A percentile compares a stretch with the other conserved stretches of the same genome.
phyloP scores from a whole-genome alignment of 2,797 vertebrate genomes.

The Epinephelus malabaricus region DNA sequence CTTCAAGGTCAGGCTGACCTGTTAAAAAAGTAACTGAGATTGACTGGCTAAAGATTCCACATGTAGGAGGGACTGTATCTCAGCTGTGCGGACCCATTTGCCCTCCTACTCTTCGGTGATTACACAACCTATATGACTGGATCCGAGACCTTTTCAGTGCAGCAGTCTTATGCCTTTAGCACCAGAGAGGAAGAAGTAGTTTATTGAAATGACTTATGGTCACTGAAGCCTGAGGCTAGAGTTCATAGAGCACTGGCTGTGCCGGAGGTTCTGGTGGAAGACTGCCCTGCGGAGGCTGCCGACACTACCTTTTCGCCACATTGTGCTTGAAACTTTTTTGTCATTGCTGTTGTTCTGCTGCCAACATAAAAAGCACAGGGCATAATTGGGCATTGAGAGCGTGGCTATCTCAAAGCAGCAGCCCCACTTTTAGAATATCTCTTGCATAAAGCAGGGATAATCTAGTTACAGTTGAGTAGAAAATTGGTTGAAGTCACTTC shows the following conservation, averaged over 20 bases:
- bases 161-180: slow-evolving; percentile 50
- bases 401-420: slow-evolving; percentile 42
- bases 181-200: slow-evolving; percentile 29
- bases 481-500: slow-evolving; percentile 4
- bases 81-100: slow-evolving; percentile 13
- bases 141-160: slow-evolving; percentile 49
- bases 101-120: slow-evolving; percentile 29
- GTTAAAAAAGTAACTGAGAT: slow-evolving; percentile 2
- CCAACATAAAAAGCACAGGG: slow-evolving; percentile 17
- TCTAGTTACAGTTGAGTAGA: slow-evolving; percentile 19
- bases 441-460: slow-evolving; percentile 19
- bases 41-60: slow-evolving; percentile 26
- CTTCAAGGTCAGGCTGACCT: neutral
- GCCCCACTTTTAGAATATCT: slow-evolving; percentile 17
- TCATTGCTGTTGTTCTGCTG: slow-evolving; percentile 26
- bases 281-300: slow-evolving; percentile 36
- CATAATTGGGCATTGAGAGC: slow-evolving; percentile 28
- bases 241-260: slow-evolving; percentile 36
- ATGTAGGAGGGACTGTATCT: slow-evolving; percentile 10
- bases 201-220: slow-evolving; percentile 66
- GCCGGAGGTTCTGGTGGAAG: slow-evolving; percentile 20
- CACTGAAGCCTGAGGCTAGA: slow-evolving; percentile 50
- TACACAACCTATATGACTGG: slow-evolving; percentile 53
- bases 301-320: slow-evolving; percentile 26
- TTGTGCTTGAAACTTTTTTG: slow-evolving; percentile 36